Conservation (phyloP, 2,113 vertebrate species). For the Grammomys dolichurus region DNA sequence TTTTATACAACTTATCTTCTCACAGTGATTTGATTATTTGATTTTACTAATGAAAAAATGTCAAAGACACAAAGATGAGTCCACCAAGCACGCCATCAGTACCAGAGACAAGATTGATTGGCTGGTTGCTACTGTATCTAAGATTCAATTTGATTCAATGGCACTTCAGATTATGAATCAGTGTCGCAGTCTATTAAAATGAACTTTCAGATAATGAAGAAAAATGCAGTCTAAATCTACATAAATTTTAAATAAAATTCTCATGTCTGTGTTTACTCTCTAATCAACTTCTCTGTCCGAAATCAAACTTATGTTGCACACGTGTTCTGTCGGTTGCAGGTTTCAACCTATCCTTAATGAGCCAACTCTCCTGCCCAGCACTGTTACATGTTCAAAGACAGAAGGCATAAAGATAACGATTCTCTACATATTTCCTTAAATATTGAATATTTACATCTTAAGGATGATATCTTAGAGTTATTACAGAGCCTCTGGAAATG, state of each 20-base stretch:
- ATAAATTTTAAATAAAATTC: slow-evolving; percentile 57
- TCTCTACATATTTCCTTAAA: slow-evolving; percentile 47
- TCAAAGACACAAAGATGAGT: slow-evolving; percentile 61
- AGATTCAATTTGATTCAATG: slow-evolving; percentile 57
- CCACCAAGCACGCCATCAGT: slow-evolving; percentile 1
- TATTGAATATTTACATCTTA: slow-evolving; percentile 26
- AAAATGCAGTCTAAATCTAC: not conserved
- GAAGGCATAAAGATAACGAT: not conserved
- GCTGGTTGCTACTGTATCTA: slow-evolving; percentile 55
- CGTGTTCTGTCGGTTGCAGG: not conserved
- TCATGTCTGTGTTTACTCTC: slow-evolving; percentile 31
- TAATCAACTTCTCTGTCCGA: not conserved
- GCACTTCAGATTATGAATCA: slow-evolving; percentile 56
- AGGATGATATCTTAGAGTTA: not conserved
- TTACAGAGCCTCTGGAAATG: not conserved
- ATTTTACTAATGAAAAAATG: slow-evolving; percentile 31
- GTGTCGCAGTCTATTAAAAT: not conserved
- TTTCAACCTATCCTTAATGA: not conserved
- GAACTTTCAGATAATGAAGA: not conserved
- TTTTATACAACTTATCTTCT: slow-evolving; percentile 28
- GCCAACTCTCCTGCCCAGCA: not conserved
- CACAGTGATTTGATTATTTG: slow-evolving; percentile 51
- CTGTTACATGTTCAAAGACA: slow-evolving; percentile 2
- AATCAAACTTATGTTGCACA: not conserved
- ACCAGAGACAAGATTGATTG: slow-evolving; percentile 19